Evolutionary conservation across 2,888 invertebrate species (phyloP).

Genomic region (Epinotia brunnichana): DNA sequence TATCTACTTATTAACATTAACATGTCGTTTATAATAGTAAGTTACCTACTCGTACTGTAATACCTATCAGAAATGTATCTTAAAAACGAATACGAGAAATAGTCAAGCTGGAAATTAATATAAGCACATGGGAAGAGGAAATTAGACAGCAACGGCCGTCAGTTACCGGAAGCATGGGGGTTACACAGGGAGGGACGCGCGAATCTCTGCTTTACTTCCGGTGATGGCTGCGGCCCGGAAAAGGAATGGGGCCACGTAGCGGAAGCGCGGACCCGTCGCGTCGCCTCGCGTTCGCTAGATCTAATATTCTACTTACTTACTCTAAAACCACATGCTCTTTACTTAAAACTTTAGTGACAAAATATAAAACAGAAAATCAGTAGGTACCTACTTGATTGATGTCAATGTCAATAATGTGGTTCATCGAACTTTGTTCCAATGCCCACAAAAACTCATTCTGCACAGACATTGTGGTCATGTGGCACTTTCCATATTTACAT

Average conservation of each 20-base stretch:
- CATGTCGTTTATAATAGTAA: no score
- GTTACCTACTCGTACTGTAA: not conserved
- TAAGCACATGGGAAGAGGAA: slow-evolving; percentile 77
- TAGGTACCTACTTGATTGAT: no score
- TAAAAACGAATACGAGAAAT: slow-evolving; percentile 73
- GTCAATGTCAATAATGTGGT: not conserved
- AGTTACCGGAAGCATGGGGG: slow-evolving; percentile 71
- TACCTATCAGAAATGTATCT: slow-evolving; percentile 43
- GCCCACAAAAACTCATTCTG: no score
- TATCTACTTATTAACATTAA: not conserved
- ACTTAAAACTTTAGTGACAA: not conserved
- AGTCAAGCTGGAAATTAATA: slow-evolving; percentile 80
- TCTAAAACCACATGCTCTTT: not conserved
- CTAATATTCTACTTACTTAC: slow-evolving; percentile 30
- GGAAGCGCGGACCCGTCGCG: slow-evolving; percentile 47
- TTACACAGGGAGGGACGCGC: slow-evolving; percentile 57
- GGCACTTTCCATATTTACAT: not conserved
- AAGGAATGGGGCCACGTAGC: slow-evolving; percentile 57
- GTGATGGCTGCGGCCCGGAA: slow-evolving; percentile 64
- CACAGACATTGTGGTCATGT: no score
- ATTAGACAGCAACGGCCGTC: slow-evolving; percentile 74
- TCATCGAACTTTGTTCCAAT: slow-evolving; percentile 9
- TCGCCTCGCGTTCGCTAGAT: slow-evolving; percentile 39
- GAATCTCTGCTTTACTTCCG: slow-evolving; percentile 74
- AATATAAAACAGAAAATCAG: not conserved